Evolutionary conservation across 2,888 invertebrate species (phyloP), one percentile per base, ranked within the genome.

Genomic region (Andrena hattorfiana): DNA sequence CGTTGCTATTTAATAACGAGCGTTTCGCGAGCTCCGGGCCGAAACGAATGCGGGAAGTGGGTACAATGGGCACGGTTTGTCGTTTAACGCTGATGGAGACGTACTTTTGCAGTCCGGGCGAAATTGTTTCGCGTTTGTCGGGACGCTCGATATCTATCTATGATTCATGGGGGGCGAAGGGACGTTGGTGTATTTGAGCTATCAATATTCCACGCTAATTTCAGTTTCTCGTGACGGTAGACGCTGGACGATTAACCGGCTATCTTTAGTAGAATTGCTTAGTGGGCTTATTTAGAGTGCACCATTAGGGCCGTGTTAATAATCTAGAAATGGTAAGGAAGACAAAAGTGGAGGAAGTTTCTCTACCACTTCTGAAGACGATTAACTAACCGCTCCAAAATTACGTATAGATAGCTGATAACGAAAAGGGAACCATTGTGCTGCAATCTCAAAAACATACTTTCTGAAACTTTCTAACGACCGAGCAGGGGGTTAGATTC

Each of bases 1-100:
- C 42, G 35, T 23, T 60, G 66, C 35, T 59, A 51, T 76, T 76
- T 60, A 75, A 62, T 60, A 51, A 72, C 35, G 42, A 77, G 30
- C 23, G 8, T 23, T 42, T 51, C 35, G 28, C 49, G 69, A 32
- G 68, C 48, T 5, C 3, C 23, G 48, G 48, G 10, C 23, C 32
- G n/a, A 26, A 30, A 42, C 26, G 56, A 48, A 60, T 64, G 32
- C 28, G 26, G 10, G 7, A 69, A 56, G 20, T 32, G 23, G 54
- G 56, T 7, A 56, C 23, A 51, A 20, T 51, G 51, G 51, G 8
- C 20, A 8, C 8, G 51, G 51, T 20, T 51, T 20, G 20, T 20
- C 51, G 51, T 51, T 51, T 51, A 51, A 20, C 51, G 20, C 51
- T 8, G 51, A 51, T 20, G n/a, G 20, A 51, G 51, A 51, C 20